Conservation (phyloP, 2,113 vertebrate genomes). For the Elephas maximus region DNA sequence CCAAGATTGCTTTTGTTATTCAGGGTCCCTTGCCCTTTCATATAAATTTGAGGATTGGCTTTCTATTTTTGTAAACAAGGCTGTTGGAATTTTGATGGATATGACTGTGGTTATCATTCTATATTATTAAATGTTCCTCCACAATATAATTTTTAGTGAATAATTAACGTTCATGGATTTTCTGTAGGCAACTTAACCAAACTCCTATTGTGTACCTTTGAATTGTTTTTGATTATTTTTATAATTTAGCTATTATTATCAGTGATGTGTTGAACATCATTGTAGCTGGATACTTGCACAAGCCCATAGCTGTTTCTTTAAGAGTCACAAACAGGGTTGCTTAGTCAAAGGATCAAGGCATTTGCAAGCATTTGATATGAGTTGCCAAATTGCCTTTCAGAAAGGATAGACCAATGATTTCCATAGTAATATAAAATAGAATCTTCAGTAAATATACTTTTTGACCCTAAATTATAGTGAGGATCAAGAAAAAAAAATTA, state of each 20-base stretch:
- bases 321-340: conserved; percentile 19
- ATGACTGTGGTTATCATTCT: not conserved
- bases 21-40: too few relatives aligned
- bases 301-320: not conserved
- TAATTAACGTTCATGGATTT: not conserved
- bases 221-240: not conserved
- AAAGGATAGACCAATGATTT: conserved; percentile 48
- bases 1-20: too few relatives aligned
- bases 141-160: not conserved
- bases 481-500: not conserved
- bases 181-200: not conserved
- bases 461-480: not conserved
- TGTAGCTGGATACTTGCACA: not conserved
- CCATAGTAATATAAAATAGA: not conserved
- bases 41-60: too few relatives aligned
- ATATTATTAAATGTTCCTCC: not conserved
- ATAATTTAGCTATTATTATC: not conserved
- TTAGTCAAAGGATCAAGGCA: not conserved
- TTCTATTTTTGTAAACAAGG: not conserved
- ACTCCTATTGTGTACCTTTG: not conserved
- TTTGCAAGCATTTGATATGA: not conserved
- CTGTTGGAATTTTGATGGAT: too few relatives aligned
- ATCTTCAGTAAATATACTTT: conserved; percentile 29
- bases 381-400: conserved; percentile 20
- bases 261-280: not conserved